Base-by-base conservation (phyloP, 1,140 invertebrate species). In the Achroia grisella region DNA sequence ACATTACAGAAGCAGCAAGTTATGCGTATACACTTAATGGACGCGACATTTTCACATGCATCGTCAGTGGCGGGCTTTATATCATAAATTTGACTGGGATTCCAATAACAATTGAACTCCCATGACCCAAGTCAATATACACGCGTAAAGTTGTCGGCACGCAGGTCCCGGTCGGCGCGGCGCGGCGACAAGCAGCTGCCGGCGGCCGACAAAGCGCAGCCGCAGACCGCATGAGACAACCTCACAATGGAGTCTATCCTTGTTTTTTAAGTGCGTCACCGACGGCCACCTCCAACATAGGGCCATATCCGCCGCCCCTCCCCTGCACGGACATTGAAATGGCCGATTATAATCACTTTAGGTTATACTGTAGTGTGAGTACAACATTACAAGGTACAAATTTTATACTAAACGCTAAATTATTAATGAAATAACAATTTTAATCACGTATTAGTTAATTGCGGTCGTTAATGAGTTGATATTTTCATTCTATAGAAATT, bases 241-340 rank as follows among this genome's bases (percentile, higher is more conserved):
- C 73, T 80, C 79, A 79, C 67, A 53, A 80, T 84, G 79, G 79
- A 83, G 72, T 78, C 79, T 84, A 78, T 78, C 56, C 69, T 81
- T 70, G 74, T 78, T 76, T 69, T 62, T 84, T 81, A 84, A 67
- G 45, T 58, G 69, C 65, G 68, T 72, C 58, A 55, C 69, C 48
- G 56, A 58, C 50, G 50, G 46, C 43, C 31, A 52, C 29, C 30
- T 55, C 12, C 46, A 52, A 52, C 55, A 56, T 41, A 48, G 56
- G 36, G 52, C 55, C 31, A 33, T 60, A 23, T 44, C 41, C 45
- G 49, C 49, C 31, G 36, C 53, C 56, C 65, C 37, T 44, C 41
- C 54, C 45, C 44, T 39, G 46, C 51, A 46, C 10, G 61, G 61
- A 43, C 56, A 76, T 66, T 78, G 64, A 78, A 68, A 67, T 66